phyloP scores from a whole-genome alignment of 2,888 invertebrate species.

The Himalopsyche anomala region DNA sequence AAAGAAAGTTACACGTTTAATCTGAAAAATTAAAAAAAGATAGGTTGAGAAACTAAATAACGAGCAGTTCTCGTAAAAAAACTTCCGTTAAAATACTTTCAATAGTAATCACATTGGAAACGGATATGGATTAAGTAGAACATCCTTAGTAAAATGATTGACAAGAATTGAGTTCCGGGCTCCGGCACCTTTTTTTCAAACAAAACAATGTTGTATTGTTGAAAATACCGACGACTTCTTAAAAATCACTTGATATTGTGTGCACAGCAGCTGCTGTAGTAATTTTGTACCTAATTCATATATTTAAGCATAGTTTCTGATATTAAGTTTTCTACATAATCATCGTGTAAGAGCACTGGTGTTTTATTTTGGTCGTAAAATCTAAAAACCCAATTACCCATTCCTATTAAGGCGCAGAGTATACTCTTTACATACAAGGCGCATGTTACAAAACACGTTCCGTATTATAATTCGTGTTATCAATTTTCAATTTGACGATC shows the following conservation, averaged over 20 bases:
- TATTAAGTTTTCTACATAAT: constrained; percentile 1
- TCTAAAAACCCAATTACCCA: constrained; percentile 19
- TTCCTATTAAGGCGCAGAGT: not conserved
- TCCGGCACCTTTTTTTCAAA: too few relatives aligned
- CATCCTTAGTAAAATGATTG: too few relatives aligned
- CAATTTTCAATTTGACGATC: constrained; percentile 52
- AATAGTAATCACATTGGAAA: too few relatives aligned
- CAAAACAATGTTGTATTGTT: too few relatives aligned
- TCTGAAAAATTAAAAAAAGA: too few relatives aligned
- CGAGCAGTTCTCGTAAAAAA: too few relatives aligned
- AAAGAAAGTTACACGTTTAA: too few relatives aligned
- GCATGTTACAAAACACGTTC: constrained; percentile 33
- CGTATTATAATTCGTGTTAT: constrained; percentile 48
- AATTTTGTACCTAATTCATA: constrained; percentile 7
- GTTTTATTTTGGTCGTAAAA: constrained; percentile 9
- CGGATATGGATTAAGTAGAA: too few relatives aligned
- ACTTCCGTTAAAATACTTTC: too few relatives aligned
- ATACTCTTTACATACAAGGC: not conserved
- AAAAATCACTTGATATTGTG: not conserved
- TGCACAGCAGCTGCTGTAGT: not conserved
- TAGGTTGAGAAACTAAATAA: too few relatives aligned
- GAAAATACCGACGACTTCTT: too few relatives aligned
- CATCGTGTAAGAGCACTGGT: not conserved
- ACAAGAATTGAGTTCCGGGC: too few relatives aligned
- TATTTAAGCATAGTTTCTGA: not conserved